Conservation (phyloP, 2,113 vertebrate genomes). For the Malurus cyaneus region DNA sequence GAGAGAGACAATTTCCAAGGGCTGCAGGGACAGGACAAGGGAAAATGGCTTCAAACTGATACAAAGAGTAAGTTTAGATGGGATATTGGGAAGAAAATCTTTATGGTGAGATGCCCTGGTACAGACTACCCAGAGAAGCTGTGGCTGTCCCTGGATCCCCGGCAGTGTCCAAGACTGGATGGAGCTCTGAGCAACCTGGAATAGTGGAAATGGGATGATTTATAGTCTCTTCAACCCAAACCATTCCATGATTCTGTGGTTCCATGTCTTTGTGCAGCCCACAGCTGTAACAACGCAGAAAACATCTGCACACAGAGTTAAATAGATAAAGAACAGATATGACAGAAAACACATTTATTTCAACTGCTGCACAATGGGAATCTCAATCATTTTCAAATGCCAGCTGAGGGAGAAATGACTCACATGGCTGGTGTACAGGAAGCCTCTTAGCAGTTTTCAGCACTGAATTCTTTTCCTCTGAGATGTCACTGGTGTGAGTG, state of each 20-base stretch:
- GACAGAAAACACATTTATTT: conserved; percentile 67
- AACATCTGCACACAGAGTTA: neutral
- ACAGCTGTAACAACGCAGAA: neutral
- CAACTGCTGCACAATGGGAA: conserved; percentile 25
- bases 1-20: neutral
- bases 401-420: conserved; percentile 25
- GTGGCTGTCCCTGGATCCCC: neutral
- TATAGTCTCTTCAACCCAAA: neutral
- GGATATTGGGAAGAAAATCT: neutral
- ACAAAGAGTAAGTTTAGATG: fast-evolving
- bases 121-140: fast-evolving
- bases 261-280: neutral
- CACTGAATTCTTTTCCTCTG: neutral
- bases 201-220: neutral
- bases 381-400: conserved; percentile 19
- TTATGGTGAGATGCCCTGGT: neutral
- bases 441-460: neutral
- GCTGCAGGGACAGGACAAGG: neutral
- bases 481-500: neutral
- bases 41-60: fast-evolving
- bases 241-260: too few relatives aligned
- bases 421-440: neutral
- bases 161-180: neutral
- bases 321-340: neutral
- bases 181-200: neutral